These are phyloP conservation scores for Altica lythri DNA, from an alignment of 2,888 invertebrate genomes.

Conservation along the genomic window DNA sequence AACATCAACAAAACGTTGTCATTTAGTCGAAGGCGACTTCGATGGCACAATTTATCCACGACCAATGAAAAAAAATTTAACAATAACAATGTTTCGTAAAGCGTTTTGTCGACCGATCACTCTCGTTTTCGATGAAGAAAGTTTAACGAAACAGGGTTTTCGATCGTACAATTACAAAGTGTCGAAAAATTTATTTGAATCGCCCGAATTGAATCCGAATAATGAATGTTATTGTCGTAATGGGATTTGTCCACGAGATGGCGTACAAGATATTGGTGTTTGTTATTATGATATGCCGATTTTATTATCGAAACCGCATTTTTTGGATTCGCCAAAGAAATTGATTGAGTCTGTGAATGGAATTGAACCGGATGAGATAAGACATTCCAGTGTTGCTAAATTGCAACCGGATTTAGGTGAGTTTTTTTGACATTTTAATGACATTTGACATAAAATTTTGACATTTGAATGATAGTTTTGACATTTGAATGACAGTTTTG, in stretches of 20 bases:
- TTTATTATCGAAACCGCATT: constrained; percentile 66
- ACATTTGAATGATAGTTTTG: too few species aligned
- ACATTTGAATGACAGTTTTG: too few species aligned
- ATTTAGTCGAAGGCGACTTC: constrained; percentile 68
- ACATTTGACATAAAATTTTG: too few species aligned
- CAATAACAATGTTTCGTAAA: constrained; percentile 70
- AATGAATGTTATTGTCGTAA: constrained; percentile 68
- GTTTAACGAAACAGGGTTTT: constrained; percentile 59
- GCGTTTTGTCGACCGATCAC: constrained; percentile 76
- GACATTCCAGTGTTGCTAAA: constrained; percentile 64
- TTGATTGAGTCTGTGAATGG: constrained; percentile 66
- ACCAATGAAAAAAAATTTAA: constrained; percentile 60
- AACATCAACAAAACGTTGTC: constrained; percentile 64
- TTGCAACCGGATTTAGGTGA: constrained; percentile 75
- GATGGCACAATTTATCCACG: constrained; percentile 76
- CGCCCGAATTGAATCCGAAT: constrained; percentile 61
- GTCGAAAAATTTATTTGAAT: constrained; percentile 64
- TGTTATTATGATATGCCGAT: constrained; percentile 72
- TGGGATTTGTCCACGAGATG: constrained; percentile 76
- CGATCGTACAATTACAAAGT: constrained; percentile 66
- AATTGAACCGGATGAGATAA: constrained; percentile 63
- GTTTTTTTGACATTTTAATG: too few species aligned
- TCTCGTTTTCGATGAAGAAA: constrained; percentile 56
- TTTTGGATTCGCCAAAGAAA: constrained; percentile 67
- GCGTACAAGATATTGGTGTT: constrained; percentile 59